Evolutionary conservation across 2,113 vertebrate genomes (phyloP), one percentile per base, ranked within the genome.

Genomic region (Oryzias curvinotus): DNA sequence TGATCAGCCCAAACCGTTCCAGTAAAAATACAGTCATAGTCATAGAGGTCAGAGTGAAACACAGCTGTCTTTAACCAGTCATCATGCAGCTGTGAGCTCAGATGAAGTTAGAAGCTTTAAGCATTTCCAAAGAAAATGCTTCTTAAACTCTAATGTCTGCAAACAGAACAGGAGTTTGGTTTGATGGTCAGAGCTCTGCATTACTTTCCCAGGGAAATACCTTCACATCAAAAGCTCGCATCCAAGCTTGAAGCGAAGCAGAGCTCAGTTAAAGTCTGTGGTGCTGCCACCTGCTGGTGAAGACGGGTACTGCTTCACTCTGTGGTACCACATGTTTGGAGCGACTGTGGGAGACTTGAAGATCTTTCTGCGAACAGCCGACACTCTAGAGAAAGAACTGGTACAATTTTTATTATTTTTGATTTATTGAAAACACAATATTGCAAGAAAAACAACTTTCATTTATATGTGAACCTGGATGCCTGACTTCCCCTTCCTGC

Each of bases 271-370:
- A 45, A 91, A 88, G 83, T 91, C 91, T 4, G 58, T 63, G 17
- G 58, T 88, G 54, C 79, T 92, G 52, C 88, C 87, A 7, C 81
- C 89, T 78, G 81, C 85, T 89, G 88, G 82, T 62, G 64, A 80
- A 36, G 19, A 76, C 0, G 92, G 92, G 42, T 91, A 92, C 81
- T 93, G 90, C 56, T 65, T 93, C 16, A 77, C 64, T 21, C 83
- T 92, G 72, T 90, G 89, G 86, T 90, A 89, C 67, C 91, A 93
- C 79, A 92, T 93, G 90, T 90, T 87, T 68, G 91, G 91, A 56
- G 76, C 89, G 1, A 89, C 87, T 14, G 83, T 90, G 25, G 90
- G 90, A 42, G 83, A 84, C 60, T 62, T 92, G 51, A 89, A 47
- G 65, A 51, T 92, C 54, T 50, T 85, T 70, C 64, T 90, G 7